phyloP scores from a whole-genome alignment of 2,113 vertebrate species.

The Irena cyanogastra region DNA sequence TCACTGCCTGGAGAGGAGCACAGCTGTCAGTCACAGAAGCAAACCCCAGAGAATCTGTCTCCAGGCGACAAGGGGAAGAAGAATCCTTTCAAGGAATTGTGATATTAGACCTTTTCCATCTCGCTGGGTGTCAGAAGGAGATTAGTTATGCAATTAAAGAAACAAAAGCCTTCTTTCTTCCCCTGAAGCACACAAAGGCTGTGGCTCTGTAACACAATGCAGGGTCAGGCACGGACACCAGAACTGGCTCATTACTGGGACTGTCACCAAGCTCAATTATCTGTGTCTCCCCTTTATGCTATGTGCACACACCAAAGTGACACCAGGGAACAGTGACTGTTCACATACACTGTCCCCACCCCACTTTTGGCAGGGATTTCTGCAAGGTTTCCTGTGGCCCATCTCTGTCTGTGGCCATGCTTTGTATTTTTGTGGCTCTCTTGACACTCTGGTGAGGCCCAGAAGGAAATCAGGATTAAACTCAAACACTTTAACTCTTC shows the following conservation, averaged over 20 bases:
- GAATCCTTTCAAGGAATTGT: slow-evolving; percentile 21
- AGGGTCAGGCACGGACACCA: not conserved
- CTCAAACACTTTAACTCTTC: not conserved
- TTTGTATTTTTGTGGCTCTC: not conserved
- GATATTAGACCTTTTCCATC: slow-evolving; percentile 41
- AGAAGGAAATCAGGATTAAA: not conserved
- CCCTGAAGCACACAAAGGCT: not conserved
- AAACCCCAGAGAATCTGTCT: not conserved
- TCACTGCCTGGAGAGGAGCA: not conserved
- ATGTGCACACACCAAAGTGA: not conserved
- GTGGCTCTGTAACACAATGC: not conserved
- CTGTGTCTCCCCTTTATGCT: not conserved
- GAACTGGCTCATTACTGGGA: slow-evolving; percentile 8
- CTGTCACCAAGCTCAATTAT: slow-evolving; percentile 3
- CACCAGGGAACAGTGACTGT: not conserved
- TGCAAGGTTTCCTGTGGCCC: not conserved
- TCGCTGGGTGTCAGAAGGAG: slow-evolving; percentile 21
- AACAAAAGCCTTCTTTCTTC: slow-evolving; percentile 37
- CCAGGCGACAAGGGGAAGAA: not conserved
- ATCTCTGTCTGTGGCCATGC: not conserved
- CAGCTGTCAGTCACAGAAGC: slow-evolving; percentile 25
- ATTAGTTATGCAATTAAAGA: slow-evolving; percentile 52
- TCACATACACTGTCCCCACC: not conserved
- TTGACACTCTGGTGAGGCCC: not conserved
- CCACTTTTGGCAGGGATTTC: not conserved